Evolutionary conservation across 2,797 vertebrate species (phyloP).

Genomic region (Sebastes steindachneri): DNA sequence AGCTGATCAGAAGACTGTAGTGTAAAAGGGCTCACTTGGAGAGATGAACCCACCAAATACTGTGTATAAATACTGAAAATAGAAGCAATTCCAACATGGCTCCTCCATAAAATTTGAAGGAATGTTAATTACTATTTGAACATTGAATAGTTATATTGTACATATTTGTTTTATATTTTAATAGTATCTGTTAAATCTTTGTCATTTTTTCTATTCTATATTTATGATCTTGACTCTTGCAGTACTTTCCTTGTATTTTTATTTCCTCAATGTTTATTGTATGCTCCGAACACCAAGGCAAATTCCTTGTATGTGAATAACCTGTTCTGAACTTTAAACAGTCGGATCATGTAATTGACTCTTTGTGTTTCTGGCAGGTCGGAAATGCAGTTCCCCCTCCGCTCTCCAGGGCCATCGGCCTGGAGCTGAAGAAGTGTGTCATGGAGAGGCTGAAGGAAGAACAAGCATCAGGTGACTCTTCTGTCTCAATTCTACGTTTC

Average conservation of each 20-base stretch:
- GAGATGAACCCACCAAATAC: too few species aligned
- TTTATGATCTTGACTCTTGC: not conserved
- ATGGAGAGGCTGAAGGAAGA: constrained; percentile 83
- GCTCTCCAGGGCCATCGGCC: constrained; percentile 92
- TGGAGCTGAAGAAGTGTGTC: constrained; percentile 90
- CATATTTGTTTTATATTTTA: not conserved
- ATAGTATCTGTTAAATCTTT: not conserved
- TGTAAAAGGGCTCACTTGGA: too few species aligned
- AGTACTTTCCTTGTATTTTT: not conserved
- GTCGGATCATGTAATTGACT: not conserved
- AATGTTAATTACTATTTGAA: not conserved
- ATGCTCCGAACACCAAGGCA: not conserved
- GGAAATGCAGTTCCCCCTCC: constrained; percentile 97
- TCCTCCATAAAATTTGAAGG: not conserved
- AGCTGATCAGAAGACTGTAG: too few species aligned
- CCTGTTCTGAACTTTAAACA: not conserved
- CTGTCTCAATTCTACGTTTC: not conserved
- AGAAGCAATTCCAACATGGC: not conserved
- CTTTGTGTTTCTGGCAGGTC: constrained; percentile 80
- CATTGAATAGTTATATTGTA: not conserved
- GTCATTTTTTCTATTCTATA: not conserved
- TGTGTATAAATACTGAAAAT: too few species aligned
- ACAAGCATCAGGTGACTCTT: constrained; percentile 78
- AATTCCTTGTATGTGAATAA: not conserved
- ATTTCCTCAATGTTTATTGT: not conserved